Conservation (phyloP, 2,113 vertebrate genomes). For the Campylomormyrus tamandua region DNA sequence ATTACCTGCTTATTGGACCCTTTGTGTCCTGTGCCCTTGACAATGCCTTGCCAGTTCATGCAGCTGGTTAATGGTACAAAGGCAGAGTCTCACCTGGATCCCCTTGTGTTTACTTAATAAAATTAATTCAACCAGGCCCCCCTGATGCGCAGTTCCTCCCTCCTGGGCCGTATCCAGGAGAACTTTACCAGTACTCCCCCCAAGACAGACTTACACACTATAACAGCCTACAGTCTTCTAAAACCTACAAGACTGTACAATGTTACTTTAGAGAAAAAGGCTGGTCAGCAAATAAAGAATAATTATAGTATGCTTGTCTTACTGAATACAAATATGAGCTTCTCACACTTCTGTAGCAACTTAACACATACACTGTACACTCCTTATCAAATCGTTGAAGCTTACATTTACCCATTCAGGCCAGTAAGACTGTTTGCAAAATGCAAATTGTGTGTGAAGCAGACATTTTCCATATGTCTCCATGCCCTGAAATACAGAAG, state of each 20-base stretch:
- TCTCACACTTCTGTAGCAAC: not conserved
- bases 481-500: not conserved
- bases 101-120: not conserved
- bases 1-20: not conserved
- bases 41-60: not conserved
- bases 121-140: not conserved
- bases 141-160: not conserved
- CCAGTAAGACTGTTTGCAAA: not conserved
- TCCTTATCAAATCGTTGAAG: not conserved
- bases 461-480: not conserved
- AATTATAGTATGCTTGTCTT: not conserved
- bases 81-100: not conserved
- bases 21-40: not conserved
- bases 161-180: not conserved
- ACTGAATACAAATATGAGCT: not conserved
- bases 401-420: not conserved
- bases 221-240: not conserved
- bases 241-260: not conserved
- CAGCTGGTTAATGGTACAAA: not conserved
- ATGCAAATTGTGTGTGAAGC: not conserved
- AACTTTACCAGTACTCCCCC: not conserved
- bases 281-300: not conserved
- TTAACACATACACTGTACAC: not conserved
- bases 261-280: not conserved
- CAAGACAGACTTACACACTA: not conserved